These are phyloP conservation scores for Myripristis murdjan DNA, from an alignment of 2,797 vertebrate species.

Conservation along the genomic window DNA sequence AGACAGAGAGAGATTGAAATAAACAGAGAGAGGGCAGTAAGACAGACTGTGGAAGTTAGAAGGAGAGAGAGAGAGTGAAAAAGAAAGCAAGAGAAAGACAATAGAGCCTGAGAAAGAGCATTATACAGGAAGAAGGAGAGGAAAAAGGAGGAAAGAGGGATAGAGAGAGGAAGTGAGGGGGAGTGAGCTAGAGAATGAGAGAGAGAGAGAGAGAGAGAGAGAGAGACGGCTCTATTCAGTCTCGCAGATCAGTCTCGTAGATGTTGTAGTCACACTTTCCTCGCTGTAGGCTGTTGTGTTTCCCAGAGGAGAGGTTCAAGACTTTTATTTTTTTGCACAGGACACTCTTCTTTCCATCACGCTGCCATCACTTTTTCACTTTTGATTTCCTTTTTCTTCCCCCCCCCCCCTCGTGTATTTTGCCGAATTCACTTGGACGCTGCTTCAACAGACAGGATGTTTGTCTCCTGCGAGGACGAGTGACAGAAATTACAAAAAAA, in stretches of 20 bases:
- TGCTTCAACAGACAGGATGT: not conserved
- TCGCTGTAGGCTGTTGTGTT: not conserved
- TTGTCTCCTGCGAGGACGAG: not conserved
- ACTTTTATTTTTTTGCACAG: too few relatives aligned
- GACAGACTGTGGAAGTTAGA: not conserved
- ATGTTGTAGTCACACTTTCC: not conserved
- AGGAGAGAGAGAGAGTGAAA: not conserved
- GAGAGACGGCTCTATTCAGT: not conserved
- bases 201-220: conserved; percentile 11
- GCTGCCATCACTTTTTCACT: too few relatives aligned
- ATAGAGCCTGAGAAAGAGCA: too few relatives aligned
- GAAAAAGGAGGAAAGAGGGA: not conserved
- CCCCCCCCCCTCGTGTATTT: too few relatives aligned
- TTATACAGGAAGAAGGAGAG: not conserved
- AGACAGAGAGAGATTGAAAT: not conserved
- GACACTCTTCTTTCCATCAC: too few relatives aligned
- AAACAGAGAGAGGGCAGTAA: not conserved
- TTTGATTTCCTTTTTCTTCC: too few relatives aligned
- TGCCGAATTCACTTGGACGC: too few relatives aligned
- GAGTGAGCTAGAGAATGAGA: not conserved
- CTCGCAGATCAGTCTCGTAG: not conserved
- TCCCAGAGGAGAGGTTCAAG: too few relatives aligned
- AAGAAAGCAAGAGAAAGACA: not conserved
- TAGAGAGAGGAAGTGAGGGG: not conserved
- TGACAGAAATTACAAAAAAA: too few relatives aligned